A percentile compares a stretch with the other conserved stretches of the same genome.
Evolutionary conservation across 2,888 invertebrate genomes (phyloP).

Genomic region (Zelleria hepariella): DNA sequence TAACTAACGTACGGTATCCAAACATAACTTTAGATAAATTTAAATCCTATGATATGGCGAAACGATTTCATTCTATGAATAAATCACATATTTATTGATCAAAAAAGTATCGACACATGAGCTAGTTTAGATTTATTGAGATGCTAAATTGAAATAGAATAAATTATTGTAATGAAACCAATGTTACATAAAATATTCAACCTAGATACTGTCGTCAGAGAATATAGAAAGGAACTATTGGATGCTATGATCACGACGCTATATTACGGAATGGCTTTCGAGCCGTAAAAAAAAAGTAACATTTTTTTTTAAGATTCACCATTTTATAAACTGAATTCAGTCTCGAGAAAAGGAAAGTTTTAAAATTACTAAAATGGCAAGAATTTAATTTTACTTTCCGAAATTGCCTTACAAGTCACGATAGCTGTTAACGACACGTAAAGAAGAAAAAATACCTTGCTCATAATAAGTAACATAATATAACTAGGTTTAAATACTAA

Average conservation of each 20-base stretch:
- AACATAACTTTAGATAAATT: slow-evolving; percentile 16
- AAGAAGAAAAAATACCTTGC: background rate
- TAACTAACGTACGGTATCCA: background rate
- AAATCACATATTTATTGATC: background rate
- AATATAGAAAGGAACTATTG: too few species aligned
- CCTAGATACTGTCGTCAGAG: too few species aligned
- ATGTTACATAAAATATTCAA: too few species aligned
- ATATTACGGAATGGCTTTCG: too few species aligned
- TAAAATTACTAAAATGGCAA: background rate
- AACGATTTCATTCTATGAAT: slow-evolving; percentile 16
- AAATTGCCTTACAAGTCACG: background rate
- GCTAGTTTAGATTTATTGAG: background rate
- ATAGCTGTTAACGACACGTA: background rate
- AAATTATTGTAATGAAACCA: too few species aligned
- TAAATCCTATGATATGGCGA: slow-evolving; percentile 43
- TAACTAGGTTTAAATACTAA: background rate
- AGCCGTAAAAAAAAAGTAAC: too few species aligned
- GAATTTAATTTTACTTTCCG: background rate
- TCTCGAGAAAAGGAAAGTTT: background rate
- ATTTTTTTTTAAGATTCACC: background rate
- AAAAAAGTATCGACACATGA: background rate
- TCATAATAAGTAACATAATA: background rate
- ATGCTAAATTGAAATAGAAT: too few species aligned
- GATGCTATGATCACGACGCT: too few species aligned
- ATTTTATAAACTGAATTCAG: background rate